Evolutionary conservation across 1,140 invertebrate species (phyloP), one percentile per base, ranked within the genome.

Genomic region (Monochamus saltuarius): DNA sequence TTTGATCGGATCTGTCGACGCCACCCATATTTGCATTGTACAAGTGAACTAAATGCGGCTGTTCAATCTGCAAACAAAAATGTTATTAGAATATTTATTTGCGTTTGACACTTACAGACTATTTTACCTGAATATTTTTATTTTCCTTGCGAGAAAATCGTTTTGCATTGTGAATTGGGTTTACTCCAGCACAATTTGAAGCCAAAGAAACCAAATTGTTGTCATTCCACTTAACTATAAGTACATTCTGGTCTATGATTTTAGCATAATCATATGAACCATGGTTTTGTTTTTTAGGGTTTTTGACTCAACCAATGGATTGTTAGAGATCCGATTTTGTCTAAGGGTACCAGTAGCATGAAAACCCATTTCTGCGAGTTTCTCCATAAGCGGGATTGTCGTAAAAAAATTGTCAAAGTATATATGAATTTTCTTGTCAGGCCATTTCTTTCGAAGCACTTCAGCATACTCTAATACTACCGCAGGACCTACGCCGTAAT

Each of bases 381-480:
- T 56, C 53, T 64, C 46, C 35, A 70, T 16, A n/a, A 70, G 38
- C 47, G 42, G n/a, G 7, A 61, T 10, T 3, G 65, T 61, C 3
- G 64, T 50, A 62, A 72, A 70, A 60, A 70, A 70, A 51, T 69
- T 69, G 52, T 68, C 68, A 57, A 72, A 70, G 45, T 59, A 70
- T 7, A 69, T 54, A 55, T 70, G 66, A 61, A 62, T 64, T 36
- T 17, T 37, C 1, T 37, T 7, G 19, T 58, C 42, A 8, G n/a
- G 40, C 43, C 55, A 53, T 38, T 40, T 53, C 34, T 9, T 40
- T 46, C 38, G 49, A 7, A 67, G 34, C n/a, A 42, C 38, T 43
- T 69, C 66, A 40, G 62, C 51, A 58, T 58, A 69, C 9, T 52
- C 16, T n/a, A 69, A 53, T 1, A 72, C 60, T 11, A 72, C 68